Evolutionary conservation across 2,797 vertebrate species (phyloP).

Genomic region (Leptodactylus fallax): DNA sequence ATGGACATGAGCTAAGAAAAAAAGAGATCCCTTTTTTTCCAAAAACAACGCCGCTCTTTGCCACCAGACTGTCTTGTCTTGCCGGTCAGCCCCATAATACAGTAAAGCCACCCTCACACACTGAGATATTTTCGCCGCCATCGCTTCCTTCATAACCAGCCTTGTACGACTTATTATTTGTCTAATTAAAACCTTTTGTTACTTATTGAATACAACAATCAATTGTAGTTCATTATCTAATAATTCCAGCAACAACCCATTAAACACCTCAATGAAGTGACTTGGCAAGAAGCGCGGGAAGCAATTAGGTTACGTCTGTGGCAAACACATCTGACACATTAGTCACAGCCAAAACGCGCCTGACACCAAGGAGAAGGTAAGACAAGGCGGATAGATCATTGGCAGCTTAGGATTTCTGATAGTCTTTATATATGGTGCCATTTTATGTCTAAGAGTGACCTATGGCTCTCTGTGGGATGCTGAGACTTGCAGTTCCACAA

Average conservation of each 20-base stretch:
- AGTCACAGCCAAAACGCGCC: conserved; percentile 60
- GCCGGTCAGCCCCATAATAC: too few relatives aligned
- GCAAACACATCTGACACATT: conserved; percentile 71
- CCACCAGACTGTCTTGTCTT: too few relatives aligned
- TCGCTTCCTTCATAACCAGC: neutral
- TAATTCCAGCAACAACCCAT: conserved; percentile 76
- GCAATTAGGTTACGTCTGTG: conserved; percentile 72
- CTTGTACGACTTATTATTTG: conserved; percentile 65
- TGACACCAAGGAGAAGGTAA: conserved; percentile 56
- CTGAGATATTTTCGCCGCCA: neutral
- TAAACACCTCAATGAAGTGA: conserved; percentile 76
- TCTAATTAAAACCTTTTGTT: conserved; percentile 74
- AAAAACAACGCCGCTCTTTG: too few relatives aligned
- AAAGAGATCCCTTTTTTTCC: too few relatives aligned
- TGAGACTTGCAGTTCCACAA: neutral
- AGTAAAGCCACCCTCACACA: too few relatives aligned
- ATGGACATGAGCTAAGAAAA: neutral
- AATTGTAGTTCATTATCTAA: conserved; percentile 75
- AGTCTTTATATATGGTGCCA: neutral
- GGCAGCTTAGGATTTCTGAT: conserved; percentile 12
- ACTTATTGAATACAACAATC: conserved; percentile 75
- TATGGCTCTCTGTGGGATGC: too few relatives aligned
- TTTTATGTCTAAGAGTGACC: neutral
- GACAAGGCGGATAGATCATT: conserved; percentile 19
- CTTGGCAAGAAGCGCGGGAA: conserved; percentile 70